These are phyloP conservation scores for Andrena chrysosceles DNA, from an alignment of 2,888 invertebrate species.

Conservation along the genomic window DNA sequence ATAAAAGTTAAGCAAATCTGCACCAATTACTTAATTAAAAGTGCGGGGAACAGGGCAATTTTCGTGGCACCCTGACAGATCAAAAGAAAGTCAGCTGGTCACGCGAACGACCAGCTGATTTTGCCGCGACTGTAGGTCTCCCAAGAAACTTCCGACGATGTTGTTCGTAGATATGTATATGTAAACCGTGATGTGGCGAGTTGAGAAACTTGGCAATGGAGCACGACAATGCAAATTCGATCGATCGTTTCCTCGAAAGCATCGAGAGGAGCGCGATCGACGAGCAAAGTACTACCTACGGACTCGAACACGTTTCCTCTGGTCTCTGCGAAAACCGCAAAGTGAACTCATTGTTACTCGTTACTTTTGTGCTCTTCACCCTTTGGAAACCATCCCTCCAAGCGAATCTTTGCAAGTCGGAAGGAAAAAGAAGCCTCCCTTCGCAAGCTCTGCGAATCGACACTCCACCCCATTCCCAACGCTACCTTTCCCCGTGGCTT, in stretches of 20 bases:
- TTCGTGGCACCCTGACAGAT: background rate
- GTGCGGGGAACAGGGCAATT: background rate
- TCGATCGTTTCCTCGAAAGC: constrained; percentile 1
- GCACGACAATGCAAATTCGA: constrained; percentile 26
- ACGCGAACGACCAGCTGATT: background rate
- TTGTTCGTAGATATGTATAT: constrained; percentile 46
- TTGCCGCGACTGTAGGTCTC: constrained; percentile 16
- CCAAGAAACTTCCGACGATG: background rate
- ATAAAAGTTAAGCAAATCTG: constrained; percentile 1
- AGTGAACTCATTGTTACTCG: constrained; percentile 35
- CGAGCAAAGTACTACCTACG: constrained; percentile 7
- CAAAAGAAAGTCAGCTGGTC: background rate
- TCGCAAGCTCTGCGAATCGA: background rate
- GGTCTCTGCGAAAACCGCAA: constrained; percentile 1
- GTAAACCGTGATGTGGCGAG: constrained; percentile 27
- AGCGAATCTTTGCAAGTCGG: no score
- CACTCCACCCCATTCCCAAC: background rate
- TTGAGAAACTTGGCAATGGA: constrained; percentile 11
- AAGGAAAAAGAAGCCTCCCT: background rate
- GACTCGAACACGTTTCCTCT: background rate
- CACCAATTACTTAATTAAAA: background rate
- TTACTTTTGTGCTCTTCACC: background rate
- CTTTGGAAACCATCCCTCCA: background rate
- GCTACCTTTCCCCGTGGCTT: background rate
- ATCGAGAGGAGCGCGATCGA: background rate